Evolutionary conservation across 1,140 invertebrate genomes (phyloP), one percentile per base, ranked within the genome.

Genomic region (Aporrectodea caliginosa): DNA sequence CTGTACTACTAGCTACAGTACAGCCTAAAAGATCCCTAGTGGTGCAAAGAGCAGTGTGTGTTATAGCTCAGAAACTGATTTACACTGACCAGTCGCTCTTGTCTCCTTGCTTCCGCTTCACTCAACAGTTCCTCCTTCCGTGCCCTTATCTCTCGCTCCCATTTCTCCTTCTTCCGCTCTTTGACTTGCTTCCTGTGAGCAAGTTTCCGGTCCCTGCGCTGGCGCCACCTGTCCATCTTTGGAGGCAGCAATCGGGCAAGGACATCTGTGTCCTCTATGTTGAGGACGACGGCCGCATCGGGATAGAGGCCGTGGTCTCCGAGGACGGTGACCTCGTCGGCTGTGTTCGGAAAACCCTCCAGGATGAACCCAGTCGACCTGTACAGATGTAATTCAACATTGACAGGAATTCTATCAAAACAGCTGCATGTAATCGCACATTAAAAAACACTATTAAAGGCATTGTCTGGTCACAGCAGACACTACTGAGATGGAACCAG

Each of bases 321-420:
- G 68, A 89, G 76, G 80, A 84, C 87, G 22, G 81, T 80, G 33
- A 83, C 84, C 73, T 89, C 88, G n/a, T 87, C 88, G 69, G 82
- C 78, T 32, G 84, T 87, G 33, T 85, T 80, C 6, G 88, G 88
- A 80, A 88, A 89, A 43, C 87, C 88, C 79, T 89, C 88, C 77
- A 89, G 78, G 16, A 89, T 83, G 82, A 89, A 88, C 0, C 88
- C 88, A 71, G 85, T 86, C 0, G 85, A 86, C 75, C 87, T 87
- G 81, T 27, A 78, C 80, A 78, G 72, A 78, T 33, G 76, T 0
- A n/a, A n/a, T n/a, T n/a, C n/a, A n/a, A n/a, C n/a, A n/a, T n/a
- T 78, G 16, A 73, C 72, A 73, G 16, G 30, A 14, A 27, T 29
- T 16, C 72, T 29, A 16, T 29, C 16, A 73, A 16, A 73, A 73